Percentiles rank a stretch among this genome's conserved stretches.
These are phyloP conservation scores for Disparrhopalites patrizii DNA, from an alignment of 2,888 invertebrate species.

Conservation along the genomic window DNA sequence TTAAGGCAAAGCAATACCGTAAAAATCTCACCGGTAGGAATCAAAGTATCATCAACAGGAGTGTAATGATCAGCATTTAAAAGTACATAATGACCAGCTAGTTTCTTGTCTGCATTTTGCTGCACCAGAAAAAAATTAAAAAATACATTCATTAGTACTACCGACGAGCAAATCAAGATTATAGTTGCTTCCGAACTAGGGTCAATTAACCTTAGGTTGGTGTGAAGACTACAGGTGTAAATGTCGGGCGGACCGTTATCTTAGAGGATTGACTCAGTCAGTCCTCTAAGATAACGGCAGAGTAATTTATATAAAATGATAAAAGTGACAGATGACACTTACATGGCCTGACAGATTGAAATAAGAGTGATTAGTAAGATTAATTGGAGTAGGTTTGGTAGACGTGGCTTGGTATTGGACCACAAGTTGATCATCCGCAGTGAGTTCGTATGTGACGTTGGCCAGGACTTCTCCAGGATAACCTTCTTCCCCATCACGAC, in stretches of 20 bases:
- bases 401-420: slow-evolving; percentile 72
- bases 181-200: too few relatives aligned
- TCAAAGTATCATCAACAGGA: slow-evolving; percentile 63
- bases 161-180: too few relatives aligned
- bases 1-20: too few relatives aligned
- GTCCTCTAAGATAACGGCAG: too few relatives aligned
- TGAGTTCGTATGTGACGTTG: slow-evolving; percentile 67
- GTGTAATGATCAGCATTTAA: slow-evolving; percentile 75
- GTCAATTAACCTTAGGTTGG: too few relatives aligned
- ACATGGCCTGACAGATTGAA: slow-evolving; percentile 92
- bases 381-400: slow-evolving; percentile 75
- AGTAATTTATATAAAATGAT: not conserved
- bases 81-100: slow-evolving; percentile 66
- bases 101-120: slow-evolving; percentile 60
- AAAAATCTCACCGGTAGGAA: slow-evolving; percentile 63
- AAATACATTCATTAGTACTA: too few relatives aligned
- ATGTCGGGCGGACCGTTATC: too few relatives aligned
- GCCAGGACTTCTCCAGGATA: slow-evolving; percentile 79
- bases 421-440: slow-evolving; percentile 67
- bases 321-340: slow-evolving; percentile 49
- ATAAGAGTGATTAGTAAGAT: slow-evolving; percentile 82
- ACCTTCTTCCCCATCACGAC: slow-evolving; percentile 76
- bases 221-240: too few relatives aligned
- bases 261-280: too few relatives aligned
- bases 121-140: too few relatives aligned